phyloP scores from a whole-genome alignment of 2,113 vertebrate species.

The Rousettus leschenaultii region DNA sequence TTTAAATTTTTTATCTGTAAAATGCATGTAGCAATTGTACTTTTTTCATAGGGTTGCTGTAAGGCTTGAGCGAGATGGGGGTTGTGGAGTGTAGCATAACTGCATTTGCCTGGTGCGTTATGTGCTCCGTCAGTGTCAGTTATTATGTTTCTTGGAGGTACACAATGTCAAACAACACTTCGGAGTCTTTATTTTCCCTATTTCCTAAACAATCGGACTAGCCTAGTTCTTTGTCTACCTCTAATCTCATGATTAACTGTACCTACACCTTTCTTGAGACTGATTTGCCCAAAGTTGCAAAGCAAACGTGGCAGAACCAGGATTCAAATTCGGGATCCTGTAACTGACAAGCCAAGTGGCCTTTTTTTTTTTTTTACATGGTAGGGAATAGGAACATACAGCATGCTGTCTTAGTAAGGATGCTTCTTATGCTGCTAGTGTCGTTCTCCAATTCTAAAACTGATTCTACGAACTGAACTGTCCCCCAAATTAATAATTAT shows the following conservation, averaged over 20 bases:
- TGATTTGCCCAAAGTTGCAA: not conserved
- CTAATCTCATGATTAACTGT: not conserved
- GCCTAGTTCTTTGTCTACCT: not conserved
- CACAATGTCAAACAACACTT: not conserved
- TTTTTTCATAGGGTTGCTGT: not conserved
- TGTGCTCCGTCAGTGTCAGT: not conserved
- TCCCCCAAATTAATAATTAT: not conserved
- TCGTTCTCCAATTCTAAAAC: not conserved
- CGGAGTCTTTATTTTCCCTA: not conserved
- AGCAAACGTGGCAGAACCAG: not conserved
- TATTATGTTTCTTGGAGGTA: fast-evolving
- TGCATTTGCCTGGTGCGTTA: not conserved
- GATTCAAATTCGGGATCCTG: not conserved
- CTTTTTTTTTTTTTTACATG: not conserved
- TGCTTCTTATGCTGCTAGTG: not conserved
- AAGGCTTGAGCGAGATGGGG: not conserved
- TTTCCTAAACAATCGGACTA: not conserved
- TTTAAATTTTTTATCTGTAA: not conserved
- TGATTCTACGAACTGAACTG: not conserved
- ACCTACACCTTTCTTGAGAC: not conserved
- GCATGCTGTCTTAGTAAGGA: not conserved
- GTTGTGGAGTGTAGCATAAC: not conserved
- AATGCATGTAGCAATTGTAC: not conserved
- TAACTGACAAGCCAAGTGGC: not conserved
- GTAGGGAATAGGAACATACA: not conserved